Conservation (phyloP, 2,888 invertebrate genomes). For the Magallana nippona region DNA sequence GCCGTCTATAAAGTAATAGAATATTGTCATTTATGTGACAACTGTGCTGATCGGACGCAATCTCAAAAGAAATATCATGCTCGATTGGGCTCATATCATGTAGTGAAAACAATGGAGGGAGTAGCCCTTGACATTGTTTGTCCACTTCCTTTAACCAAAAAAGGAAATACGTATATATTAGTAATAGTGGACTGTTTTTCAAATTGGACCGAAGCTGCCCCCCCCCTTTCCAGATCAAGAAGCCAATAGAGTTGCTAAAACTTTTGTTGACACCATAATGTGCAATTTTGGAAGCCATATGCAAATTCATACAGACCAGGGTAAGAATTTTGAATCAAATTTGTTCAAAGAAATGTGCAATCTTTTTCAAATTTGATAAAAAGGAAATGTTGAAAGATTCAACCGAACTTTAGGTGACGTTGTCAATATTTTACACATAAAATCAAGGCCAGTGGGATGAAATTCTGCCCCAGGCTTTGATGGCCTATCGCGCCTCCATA, state of each 20-base stretch:
- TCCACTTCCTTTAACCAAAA: constrained; percentile 46
- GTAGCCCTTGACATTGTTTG: constrained; percentile 57
- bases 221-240: constrained; percentile 56
- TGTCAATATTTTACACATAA: too few relatives aligned
- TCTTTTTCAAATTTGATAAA: constrained; percentile 50
- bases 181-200: constrained; percentile 49
- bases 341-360: constrained; percentile 50
- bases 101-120: constrained; percentile 57
- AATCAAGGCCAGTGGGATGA: too few relatives aligned
- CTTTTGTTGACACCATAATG: constrained; percentile 54
- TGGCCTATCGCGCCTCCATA: too few relatives aligned
- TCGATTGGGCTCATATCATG: constrained; percentile 41
- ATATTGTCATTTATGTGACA: constrained; percentile 51
- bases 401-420: too few relatives aligned
- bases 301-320: constrained; percentile 55
- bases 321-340: constrained; percentile 47
- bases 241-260: constrained; percentile 50
- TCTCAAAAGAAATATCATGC: constrained; percentile 28
- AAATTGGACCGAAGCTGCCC: constrained; percentile 52
- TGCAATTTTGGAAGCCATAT: constrained; percentile 53
- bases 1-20: constrained; percentile 46
- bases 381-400: background rate
- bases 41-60: constrained; percentile 51
- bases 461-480: too few relatives aligned
- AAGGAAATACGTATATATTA: constrained; percentile 55